These are phyloP conservation scores for Chalcosyrphus nemorum DNA, from an alignment of 2,888 invertebrate species.

Conservation along the genomic window DNA sequence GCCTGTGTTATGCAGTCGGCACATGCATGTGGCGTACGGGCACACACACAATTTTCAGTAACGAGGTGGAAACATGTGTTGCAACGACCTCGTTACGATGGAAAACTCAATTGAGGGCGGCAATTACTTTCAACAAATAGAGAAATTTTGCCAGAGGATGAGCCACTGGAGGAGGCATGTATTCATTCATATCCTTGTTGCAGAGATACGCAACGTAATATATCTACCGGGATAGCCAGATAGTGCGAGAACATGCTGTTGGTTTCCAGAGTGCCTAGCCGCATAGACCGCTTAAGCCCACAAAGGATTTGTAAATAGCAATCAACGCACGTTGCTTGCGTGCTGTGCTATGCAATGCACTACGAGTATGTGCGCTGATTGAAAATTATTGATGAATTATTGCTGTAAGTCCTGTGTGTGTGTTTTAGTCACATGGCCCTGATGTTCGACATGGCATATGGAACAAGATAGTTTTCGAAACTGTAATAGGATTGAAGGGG, in stretches of 20 bases:
- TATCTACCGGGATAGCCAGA: slow-evolving; percentile 15
- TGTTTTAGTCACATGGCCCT: slow-evolving; percentile 4
- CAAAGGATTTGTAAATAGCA: slow-evolving; percentile 72
- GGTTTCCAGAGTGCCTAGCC: slow-evolving; percentile 34
- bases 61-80: slow-evolving; percentile 72
- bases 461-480: slow-evolving; percentile 65
- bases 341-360: too few relatives aligned
- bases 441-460: not conserved
- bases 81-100: slow-evolving; percentile 66
- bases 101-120: slow-evolving; percentile 70
- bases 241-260: slow-evolving; percentile 27
- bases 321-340: slow-evolving; percentile 71
- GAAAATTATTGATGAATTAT: slow-evolving; percentile 72
- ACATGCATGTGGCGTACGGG: not conserved
- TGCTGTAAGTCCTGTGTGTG: slow-evolving; percentile 12
- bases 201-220: slow-evolving; percentile 5
- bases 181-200: slow-evolving; percentile 24
- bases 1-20: slow-evolving; percentile 22
- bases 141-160: slow-evolving; percentile 47
- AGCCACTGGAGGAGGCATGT: not conserved
- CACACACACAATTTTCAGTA: slow-evolving; percentile 54
- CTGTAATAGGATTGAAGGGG: too few relatives aligned
- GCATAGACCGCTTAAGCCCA: slow-evolving; percentile 62
- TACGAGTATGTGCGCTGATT: slow-evolving; percentile 69
- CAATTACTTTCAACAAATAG: slow-evolving; percentile 71